phyloP scores from a whole-genome alignment of 2,113 vertebrate species.

The Colaptes auratus region DNA sequence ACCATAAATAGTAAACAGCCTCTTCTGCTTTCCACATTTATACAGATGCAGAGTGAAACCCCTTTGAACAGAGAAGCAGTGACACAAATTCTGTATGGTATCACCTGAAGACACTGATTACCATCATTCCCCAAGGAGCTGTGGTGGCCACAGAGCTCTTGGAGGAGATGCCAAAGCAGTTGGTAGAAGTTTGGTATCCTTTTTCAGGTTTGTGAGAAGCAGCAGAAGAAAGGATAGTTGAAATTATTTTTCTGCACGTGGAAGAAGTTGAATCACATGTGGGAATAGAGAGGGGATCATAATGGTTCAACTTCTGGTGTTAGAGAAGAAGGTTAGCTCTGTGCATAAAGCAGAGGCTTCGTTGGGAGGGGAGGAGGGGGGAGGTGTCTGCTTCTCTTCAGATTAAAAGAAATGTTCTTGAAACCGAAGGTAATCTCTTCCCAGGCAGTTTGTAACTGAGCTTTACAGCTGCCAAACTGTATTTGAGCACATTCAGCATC shows the following conservation, averaged over 20 bases:
- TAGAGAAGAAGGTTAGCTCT: not conserved
- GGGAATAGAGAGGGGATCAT: not conserved
- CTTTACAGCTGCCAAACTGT: conserved; percentile 35
- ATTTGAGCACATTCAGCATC: not conserved
- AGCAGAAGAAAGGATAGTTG: not conserved
- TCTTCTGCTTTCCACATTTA: not conserved
- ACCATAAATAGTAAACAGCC: not conserved
- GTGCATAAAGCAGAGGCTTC: not conserved
- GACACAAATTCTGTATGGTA: not conserved
- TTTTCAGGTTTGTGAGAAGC: not conserved
- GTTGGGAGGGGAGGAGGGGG: not conserved
- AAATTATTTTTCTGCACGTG: not conserved
- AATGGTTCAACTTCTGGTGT: not conserved
- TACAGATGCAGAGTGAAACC: not conserved
- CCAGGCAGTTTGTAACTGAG: conserved; percentile 22
- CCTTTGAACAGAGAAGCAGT: not conserved
- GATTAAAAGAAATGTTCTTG: not conserved
- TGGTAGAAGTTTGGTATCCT: not conserved
- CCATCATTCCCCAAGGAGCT: not conserved
- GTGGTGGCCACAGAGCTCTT: not conserved
- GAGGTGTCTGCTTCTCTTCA: not conserved
- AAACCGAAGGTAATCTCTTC: not conserved
- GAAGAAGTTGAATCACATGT: not conserved
- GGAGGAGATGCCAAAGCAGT: not conserved
- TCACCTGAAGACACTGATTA: not conserved